phyloP scores from a whole-genome alignment of 2,797 vertebrate genomes.

The Gadopsis marmoratus region DNA sequence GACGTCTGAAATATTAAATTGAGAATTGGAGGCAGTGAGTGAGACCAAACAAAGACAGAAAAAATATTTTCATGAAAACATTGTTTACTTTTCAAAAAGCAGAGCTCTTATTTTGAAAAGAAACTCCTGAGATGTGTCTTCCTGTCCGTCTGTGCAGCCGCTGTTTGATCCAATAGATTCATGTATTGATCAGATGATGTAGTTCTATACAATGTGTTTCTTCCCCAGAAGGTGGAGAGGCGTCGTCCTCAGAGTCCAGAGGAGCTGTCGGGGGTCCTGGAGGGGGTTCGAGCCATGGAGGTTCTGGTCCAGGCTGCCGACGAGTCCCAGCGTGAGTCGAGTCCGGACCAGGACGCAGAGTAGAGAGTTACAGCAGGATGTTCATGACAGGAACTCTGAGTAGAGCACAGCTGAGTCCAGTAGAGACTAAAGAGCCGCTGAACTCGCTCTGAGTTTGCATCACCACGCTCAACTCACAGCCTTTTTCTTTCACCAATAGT shows the following conservation, averaged over 20 bases:
- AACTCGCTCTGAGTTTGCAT: too few relatives aligned
- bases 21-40: too few relatives aligned
- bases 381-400: too few relatives aligned
- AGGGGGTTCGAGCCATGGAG: conserved; percentile 88
- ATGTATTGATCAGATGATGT: not conserved
- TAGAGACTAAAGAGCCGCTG: too few relatives aligned
- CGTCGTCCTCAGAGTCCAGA: conserved; percentile 86
- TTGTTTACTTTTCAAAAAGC: too few relatives aligned
- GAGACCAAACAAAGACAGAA: too few relatives aligned
- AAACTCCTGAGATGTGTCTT: not conserved
- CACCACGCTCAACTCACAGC: too few relatives aligned
- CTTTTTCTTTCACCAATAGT: too few relatives aligned
- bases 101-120: not conserved
- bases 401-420: too few relatives aligned
- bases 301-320: conserved; percentile 86
- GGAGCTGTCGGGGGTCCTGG: conserved; percentile 89
- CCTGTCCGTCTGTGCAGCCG: not conserved
- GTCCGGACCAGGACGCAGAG: not conserved
- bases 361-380: too few relatives aligned
- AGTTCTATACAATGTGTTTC: not conserved
- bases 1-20: too few relatives aligned
- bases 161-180: not conserved
- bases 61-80: too few relatives aligned
- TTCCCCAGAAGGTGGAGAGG: conserved; percentile 83
- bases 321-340: conserved; percentile 88